Evolutionary conservation across 2,888 invertebrate genomes (phyloP).

Genomic region (Ophraella communa): DNA sequence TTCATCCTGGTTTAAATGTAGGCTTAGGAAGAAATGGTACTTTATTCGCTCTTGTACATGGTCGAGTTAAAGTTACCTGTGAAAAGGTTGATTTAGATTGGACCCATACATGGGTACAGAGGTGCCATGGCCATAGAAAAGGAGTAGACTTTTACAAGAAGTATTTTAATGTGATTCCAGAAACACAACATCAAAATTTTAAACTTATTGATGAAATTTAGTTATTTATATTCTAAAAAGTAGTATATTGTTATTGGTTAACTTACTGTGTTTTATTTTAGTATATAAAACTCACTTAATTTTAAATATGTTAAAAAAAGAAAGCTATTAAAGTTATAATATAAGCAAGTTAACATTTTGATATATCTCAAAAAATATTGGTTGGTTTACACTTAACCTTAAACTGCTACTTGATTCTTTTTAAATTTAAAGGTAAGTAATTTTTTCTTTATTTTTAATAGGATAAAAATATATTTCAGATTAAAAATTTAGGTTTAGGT

Average conservation of each 20-base stretch:
- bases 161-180: slow-evolving; percentile 83
- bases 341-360: too few species aligned
- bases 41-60: slow-evolving; percentile 80
- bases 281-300: too few species aligned
- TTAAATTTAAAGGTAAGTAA: too few species aligned
- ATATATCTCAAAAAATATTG: too few species aligned
- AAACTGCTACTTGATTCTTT: too few species aligned
- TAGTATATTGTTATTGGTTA: slow-evolving; percentile 11
- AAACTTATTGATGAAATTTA: slow-evolving; percentile 77
- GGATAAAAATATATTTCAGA: neutral
- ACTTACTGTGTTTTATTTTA: neutral
- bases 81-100: slow-evolving; percentile 82
- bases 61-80: slow-evolving; percentile 80
- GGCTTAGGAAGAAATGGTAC: slow-evolving; percentile 81
- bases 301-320: too few species aligned
- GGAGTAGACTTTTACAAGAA: slow-evolving; percentile 78
- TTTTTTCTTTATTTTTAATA: too few species aligned
- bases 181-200: slow-evolving; percentile 79
- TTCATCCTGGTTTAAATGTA: slow-evolving; percentile 83
- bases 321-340: too few species aligned
- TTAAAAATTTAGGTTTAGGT: too few species aligned
- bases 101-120: slow-evolving; percentile 76
- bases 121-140: slow-evolving; percentile 69
- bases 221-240: slow-evolving; percentile 11
- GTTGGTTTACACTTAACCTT: too few species aligned